Percentiles rank a stretch among this genome's conserved stretches.
Conservation (phyloP, 2,797 vertebrate genomes). For the Tadarida brasiliensis region DNA sequence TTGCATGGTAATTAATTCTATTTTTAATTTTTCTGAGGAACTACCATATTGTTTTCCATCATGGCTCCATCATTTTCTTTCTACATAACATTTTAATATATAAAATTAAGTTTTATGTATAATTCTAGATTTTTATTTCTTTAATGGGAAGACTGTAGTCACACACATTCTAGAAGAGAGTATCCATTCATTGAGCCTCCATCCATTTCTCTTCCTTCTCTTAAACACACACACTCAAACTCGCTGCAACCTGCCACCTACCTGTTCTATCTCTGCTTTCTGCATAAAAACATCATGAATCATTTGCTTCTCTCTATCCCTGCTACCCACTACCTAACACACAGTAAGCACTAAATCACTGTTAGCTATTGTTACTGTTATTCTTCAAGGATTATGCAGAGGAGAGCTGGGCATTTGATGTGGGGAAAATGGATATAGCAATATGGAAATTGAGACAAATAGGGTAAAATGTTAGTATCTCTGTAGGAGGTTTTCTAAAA, state of each 20-base stretch:
- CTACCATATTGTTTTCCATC: neutral
- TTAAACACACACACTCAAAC: neutral
- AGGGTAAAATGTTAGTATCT: constrained; percentile 47
- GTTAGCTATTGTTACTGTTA: neutral
- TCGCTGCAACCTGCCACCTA: rapidly evolving
- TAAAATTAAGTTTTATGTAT: constrained; percentile 35
- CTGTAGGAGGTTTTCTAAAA: constrained; percentile 35
- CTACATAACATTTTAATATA: neutral
- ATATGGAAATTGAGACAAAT: neutral
- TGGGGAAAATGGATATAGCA: neutral
- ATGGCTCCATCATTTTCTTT: neutral
- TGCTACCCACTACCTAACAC: neutral
- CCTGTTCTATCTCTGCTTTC: neutral
- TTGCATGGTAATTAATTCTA: neutral
- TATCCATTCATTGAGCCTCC: neutral
- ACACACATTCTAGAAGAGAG: neutral
- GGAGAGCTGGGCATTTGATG: constrained; percentile 49
- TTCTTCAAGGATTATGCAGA: constrained; percentile 14
- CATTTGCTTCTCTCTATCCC: neutral
- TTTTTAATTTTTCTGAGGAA: neutral
- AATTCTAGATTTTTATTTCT: neutral
- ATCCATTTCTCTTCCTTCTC: neutral
- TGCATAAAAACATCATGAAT: neutral
- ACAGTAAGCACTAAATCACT: neutral
- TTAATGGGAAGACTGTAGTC: neutral